phyloP scores from a whole-genome alignment of 2,113 vertebrate species.

The Lepisosteus osseus region DNA sequence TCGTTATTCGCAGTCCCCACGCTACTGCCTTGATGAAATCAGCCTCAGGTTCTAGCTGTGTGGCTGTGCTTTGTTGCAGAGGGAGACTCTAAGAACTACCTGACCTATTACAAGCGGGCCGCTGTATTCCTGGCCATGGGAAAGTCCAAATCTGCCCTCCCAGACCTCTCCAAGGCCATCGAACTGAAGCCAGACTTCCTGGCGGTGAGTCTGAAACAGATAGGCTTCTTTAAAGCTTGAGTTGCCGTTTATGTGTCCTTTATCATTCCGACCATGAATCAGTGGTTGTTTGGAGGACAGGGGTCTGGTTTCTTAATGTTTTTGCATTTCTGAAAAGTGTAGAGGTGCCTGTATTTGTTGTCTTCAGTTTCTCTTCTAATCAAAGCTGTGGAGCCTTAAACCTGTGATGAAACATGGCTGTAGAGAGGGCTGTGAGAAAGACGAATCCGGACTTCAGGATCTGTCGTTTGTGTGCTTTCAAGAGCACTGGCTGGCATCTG shows the following conservation, averaged over 20 bases:
- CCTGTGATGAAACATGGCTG: too few relatives aligned
- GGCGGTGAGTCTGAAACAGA: conserved; percentile 55
- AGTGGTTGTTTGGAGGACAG: too few relatives aligned
- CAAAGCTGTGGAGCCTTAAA: too few relatives aligned
- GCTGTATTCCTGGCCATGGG: conserved; percentile 79
- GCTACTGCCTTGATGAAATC: not conserved
- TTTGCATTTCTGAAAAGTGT: not conserved
- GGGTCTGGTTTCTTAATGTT: not conserved
- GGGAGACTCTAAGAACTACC: conserved; percentile 76
- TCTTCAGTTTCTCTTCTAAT: not conserved
- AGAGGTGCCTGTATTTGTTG: not conserved
- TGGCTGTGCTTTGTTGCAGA: conserved; percentile 47
- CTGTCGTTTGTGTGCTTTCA: too few relatives aligned
- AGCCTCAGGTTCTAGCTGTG: not conserved
- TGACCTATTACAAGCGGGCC: conserved; percentile 79
- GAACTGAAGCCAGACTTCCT: conserved; percentile 79
- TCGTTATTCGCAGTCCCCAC: too few relatives aligned
- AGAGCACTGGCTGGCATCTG: too few relatives aligned
- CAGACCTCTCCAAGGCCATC: conserved; percentile 73
- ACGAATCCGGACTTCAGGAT: too few relatives aligned
- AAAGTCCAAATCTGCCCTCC: conserved; percentile 75
- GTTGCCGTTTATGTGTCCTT: not conserved
- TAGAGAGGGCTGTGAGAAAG: too few relatives aligned
- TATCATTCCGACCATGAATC: too few relatives aligned
- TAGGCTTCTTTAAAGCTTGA: not conserved